Conservation (phyloP, 92 coral and sea anemone genomes). For the Porites divaricata region DNA sequence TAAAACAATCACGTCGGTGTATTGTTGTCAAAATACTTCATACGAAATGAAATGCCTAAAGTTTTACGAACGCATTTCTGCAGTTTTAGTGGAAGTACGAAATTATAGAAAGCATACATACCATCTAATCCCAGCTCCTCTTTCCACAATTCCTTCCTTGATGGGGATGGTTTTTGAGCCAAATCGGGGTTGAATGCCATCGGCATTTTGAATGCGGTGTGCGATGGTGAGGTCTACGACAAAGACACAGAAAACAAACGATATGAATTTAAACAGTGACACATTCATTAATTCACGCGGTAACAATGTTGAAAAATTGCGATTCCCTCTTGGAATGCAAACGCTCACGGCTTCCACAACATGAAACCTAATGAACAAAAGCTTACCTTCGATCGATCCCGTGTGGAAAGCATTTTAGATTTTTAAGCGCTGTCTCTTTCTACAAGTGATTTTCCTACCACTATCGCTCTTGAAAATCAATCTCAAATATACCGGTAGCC, state of each 20-base stretch:
- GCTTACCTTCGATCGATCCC: constrained; percentile 34
- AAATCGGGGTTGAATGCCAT: constrained; percentile 85
- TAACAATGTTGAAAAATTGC: not conserved
- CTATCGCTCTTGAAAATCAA: not conserved
- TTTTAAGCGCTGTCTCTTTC: not conserved
- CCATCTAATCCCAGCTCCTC: constrained; percentile 89
- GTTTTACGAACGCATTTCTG: not conserved
- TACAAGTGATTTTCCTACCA: not conserved
- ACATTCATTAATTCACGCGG: not conserved
- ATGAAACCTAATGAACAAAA: not conserved
- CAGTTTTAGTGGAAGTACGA: not conserved
- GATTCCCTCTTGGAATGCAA: not conserved
- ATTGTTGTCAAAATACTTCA: not conserved
- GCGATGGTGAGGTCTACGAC: constrained; percentile 3
- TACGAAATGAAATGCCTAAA: not conserved
- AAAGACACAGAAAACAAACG: not conserved
- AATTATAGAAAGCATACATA: constrained; percentile 13
- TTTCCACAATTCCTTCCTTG: constrained; percentile 89
- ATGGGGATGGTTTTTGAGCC: constrained; percentile 88
- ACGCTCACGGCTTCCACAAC: not conserved
- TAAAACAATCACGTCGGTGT: not conserved
- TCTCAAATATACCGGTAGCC: no score
- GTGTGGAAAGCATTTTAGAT: constrained; percentile 32
- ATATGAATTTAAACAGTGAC: not conserved
- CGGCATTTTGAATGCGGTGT: constrained; percentile 80